Evolutionary conservation across 2,113 vertebrate genomes (phyloP).

Genomic region (Gnathonemus longibarbis): DNA sequence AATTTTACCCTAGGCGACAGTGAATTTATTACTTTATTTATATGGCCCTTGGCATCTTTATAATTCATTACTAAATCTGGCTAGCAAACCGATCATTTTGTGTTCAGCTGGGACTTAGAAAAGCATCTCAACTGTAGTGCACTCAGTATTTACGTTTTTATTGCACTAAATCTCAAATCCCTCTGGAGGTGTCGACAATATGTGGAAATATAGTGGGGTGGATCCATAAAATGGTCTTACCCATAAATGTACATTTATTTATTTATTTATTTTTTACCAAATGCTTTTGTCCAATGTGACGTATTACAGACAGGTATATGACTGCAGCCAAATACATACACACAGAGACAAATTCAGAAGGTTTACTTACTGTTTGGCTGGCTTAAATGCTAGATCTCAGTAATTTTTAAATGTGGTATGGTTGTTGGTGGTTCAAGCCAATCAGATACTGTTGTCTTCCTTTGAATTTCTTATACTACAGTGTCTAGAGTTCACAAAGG

Average conservation of each 20-base stretch:
- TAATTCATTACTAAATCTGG: no score
- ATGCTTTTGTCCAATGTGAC: background rate
- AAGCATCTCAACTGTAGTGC: slow-evolving; percentile 26
- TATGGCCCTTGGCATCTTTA: no score
- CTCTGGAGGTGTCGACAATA: background rate
- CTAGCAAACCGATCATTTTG: no score
- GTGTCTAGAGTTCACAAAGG: background rate
- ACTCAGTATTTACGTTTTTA: background rate
- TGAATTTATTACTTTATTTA: no score
- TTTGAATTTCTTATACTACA: background rate
- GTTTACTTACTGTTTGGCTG: background rate
- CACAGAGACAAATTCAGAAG: background rate
- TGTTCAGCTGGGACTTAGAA: slow-evolving; percentile 19
- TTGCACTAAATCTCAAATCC: background rate
- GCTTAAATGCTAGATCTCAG: background rate
- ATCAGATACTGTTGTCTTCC: background rate
- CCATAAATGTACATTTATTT: no score
- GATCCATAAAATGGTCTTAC: background rate
- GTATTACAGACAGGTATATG: background rate
- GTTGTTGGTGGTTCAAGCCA: background rate
- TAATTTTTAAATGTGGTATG: background rate
- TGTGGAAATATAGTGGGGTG: background rate
- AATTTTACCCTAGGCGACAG: no score
- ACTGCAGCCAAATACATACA: background rate
- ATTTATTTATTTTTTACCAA: no score